Base-by-base conservation (phyloP, 1,140 invertebrate species). In the Drosophila hydei region DNA sequence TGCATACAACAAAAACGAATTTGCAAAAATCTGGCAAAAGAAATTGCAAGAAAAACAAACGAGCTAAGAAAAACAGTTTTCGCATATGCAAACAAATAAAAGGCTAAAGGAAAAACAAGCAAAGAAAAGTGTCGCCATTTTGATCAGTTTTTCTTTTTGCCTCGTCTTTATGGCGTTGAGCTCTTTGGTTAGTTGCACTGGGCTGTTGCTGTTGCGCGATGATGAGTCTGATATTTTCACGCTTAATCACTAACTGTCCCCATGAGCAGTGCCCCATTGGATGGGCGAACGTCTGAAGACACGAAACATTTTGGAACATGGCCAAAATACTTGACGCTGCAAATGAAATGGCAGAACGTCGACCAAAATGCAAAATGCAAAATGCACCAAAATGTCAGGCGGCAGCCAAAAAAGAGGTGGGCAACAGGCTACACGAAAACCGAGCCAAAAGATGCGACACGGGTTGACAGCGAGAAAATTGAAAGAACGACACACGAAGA, bases 271-370 rank as follows among this genome's bases (percentile, higher is more conserved):
- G 61, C 23, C 58, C 43, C 43, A 58, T 58, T 58, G 70, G 52
- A 43, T 51, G 52, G 70, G 40, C 64, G 43, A 47, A 23, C 40
- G 65, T 45, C 73, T 81, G 71, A 73, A 77, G 69, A 85, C 77
- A 84, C 11, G 38, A 77, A 80, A 77, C 83, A 88, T 81, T 88
- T 83, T 87, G 83, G 83, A 70, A 64, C 43, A 40, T 25, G 23
- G 83, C 83, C 83, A 87, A 87, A 87, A 87, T 87, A 87, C 83
- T 87, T 87, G 87, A 88, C 70, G 83, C 83, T 83, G 83, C 84
- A 87, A 88, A 73, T 87, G 78, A 87, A 88, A 83, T 83, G 83
- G 73, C 83, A 87, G 78, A 81, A 75, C 81, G 74, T 81, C 48
- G 74, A 69, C 64, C 64, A 43, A 69, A 75, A 70, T 72, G 75